Evolutionary conservation across 2,113 vertebrate genomes (phyloP).

Genomic region (Aegypius monachus): DNA sequence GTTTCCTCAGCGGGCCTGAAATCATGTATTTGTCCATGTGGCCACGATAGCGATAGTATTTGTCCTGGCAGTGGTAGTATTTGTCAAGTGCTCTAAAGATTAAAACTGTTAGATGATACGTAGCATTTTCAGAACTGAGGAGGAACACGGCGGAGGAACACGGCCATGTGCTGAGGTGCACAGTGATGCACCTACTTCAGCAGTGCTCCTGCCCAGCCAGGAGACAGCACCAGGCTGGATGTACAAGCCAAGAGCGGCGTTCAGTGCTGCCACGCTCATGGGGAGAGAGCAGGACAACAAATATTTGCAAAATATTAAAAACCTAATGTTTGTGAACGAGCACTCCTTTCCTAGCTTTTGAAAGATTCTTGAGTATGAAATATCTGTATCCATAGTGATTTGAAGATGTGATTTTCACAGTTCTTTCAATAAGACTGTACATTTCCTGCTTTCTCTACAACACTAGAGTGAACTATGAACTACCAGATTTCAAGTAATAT

Average conservation of each 20-base stretch:
- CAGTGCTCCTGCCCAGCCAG: neutral
- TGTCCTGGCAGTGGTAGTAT: neutral
- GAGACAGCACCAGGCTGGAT: neutral
- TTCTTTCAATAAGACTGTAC: neutral
- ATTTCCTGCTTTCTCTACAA: neutral
- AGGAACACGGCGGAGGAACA: fast-evolving
- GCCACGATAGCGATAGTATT: neutral
- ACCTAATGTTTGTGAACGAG: neutral
- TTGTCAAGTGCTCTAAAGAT: neutral
- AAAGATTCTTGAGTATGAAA: neutral
- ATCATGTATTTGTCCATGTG: neutral
- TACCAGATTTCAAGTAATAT: neutral
- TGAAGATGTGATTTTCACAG: neutral
- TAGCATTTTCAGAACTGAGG: neutral
- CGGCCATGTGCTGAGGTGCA: neutral
- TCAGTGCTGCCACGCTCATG: fast-evolving
- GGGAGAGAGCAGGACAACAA: neutral
- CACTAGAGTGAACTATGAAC: neutral
- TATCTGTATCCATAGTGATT: neutral
- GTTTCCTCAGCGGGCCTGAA: neutral
- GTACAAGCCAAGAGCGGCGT: fast-evolving
- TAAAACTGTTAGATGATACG: neutral
- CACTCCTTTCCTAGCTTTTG: neutral
- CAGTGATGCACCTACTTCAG: neutral
- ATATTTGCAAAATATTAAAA: neutral